Evolutionary conservation across 2,888 invertebrate species (phyloP).

Genomic region (Tachina fera): DNA sequence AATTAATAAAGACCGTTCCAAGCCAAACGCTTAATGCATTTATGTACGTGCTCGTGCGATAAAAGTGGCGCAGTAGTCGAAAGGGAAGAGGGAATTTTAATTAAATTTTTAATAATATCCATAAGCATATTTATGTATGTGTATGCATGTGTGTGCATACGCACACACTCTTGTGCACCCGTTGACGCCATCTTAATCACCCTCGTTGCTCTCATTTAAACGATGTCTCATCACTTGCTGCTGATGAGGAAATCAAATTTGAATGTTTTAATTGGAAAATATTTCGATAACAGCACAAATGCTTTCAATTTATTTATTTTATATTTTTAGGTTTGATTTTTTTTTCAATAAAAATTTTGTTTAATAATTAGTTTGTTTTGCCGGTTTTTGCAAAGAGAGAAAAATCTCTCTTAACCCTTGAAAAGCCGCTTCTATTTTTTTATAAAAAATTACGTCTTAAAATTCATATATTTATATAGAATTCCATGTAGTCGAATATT

Average conservation of each 20-base stretch:
- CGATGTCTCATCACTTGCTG: background rate
- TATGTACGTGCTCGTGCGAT: too few species aligned
- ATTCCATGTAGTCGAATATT: too few species aligned
- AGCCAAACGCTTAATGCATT: background rate
- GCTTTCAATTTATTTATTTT: slow-evolving; percentile 12
- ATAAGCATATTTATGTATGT: background rate
- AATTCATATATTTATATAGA: too few species aligned
- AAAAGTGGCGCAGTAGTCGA: background rate
- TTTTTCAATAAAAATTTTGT: background rate
- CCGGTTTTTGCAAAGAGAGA: too few species aligned
- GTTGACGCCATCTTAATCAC: slow-evolving; percentile 43
- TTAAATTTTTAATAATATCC: slow-evolving; percentile 39
- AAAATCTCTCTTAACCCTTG: too few species aligned
- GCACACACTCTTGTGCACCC: background rate
- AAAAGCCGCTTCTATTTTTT: too few species aligned
- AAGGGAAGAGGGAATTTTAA: slow-evolving; percentile 22
- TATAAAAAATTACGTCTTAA: too few species aligned
- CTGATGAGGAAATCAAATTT: slow-evolving; percentile 45
- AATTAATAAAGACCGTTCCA: background rate
- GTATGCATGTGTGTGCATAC: background rate
- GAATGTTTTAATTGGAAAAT: slow-evolving; percentile 7
- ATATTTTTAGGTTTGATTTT: background rate
- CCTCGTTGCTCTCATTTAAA: slow-evolving; percentile 3
- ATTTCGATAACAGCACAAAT: slow-evolving; percentile 12
- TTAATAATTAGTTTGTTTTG: background rate